These are phyloP conservation scores for Aptenodytes patagonicus DNA, from an alignment of 2,113 vertebrate genomes.

Conservation along the genomic window DNA sequence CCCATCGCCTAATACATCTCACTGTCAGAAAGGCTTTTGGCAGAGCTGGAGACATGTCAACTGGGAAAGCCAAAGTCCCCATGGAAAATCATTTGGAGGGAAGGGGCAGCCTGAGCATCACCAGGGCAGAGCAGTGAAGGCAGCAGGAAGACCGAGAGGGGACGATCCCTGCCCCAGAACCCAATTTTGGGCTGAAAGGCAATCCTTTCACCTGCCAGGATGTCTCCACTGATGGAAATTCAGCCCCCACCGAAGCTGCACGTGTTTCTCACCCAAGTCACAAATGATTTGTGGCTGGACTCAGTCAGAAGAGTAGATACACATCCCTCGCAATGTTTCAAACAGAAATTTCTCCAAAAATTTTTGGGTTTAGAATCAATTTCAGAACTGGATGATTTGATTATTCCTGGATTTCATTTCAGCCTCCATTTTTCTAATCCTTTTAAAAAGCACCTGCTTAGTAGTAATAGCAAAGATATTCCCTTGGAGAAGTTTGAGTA, in stretches of 20 bases:
- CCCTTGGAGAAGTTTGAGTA: not conserved
- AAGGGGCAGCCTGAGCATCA: not conserved
- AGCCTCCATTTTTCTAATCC: not conserved
- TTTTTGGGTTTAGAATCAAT: not conserved
- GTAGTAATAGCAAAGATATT: not conserved
- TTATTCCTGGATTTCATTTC: not conserved
- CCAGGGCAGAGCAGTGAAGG: accelerated
- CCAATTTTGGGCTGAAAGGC: not conserved
- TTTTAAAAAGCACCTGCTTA: not conserved
- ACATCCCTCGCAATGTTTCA: not conserved
- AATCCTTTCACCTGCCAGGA: not conserved
- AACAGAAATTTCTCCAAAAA: not conserved
- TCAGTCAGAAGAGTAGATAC: not conserved
- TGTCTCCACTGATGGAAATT: not conserved
- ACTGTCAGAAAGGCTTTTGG: not conserved
- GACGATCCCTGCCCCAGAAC: not conserved
- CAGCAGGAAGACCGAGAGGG: accelerated
- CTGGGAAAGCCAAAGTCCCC: not conserved
- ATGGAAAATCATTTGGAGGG: not conserved
- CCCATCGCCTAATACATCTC: accelerated
- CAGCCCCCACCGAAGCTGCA: not conserved
- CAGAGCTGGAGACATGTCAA: not conserved
- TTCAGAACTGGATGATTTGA: not conserved
- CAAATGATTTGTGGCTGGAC: not conserved
- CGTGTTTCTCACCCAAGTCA: not conserved